phyloP scores from a whole-genome alignment of 1,140 invertebrate genomes.

The Drosophila suzukii region DNA sequence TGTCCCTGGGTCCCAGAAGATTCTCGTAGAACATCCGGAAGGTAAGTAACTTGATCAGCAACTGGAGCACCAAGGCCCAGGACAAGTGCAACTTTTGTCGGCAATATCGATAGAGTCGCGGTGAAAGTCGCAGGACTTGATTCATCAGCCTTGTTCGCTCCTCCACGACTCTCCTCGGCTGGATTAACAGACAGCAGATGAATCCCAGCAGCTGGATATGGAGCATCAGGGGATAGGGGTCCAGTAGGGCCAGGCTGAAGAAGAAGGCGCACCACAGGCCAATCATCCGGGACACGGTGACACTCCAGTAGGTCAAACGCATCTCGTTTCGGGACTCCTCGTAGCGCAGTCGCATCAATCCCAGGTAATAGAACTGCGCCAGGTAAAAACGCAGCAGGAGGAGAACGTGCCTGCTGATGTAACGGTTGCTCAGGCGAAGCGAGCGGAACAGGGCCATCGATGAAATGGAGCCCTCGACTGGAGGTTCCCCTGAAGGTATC shows the following conservation, averaged over 20 bases:
- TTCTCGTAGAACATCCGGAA: conserved; percentile 24
- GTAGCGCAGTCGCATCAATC: conserved; percentile 48
- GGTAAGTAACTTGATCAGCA: conserved; percentile 39
- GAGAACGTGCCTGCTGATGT: conserved; percentile 50
- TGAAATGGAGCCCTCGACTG: background rate
- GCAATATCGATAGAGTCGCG: conserved; percentile 33
- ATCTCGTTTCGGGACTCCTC: conserved; percentile 20
- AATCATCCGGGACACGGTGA: conserved; percentile 47
- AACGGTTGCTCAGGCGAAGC: conserved; percentile 36
- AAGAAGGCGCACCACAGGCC: conserved; percentile 42
- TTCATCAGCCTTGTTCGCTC: conserved; percentile 34
- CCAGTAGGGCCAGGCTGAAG: conserved; percentile 25
- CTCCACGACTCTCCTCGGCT: conserved; percentile 24
- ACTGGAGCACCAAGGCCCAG: conserved; percentile 39
- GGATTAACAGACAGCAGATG: conserved; percentile 44
- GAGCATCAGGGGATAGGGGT: conserved; percentile 29
- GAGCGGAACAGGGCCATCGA: conserved; percentile 44
- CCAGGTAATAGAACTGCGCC: conserved; percentile 45
- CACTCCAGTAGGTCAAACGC: conserved; percentile 40
- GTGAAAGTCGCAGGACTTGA: conserved; percentile 30
- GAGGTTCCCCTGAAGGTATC: too few relatives aligned
- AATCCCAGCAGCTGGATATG: conserved; percentile 53
- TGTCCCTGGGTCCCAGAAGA: background rate
- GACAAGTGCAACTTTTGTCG: conserved; percentile 32
- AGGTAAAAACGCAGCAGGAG: conserved; percentile 58